Percentiles rank a stretch among this genome's conserved stretches.
Evolutionary conservation across 2,113 vertebrate genomes (phyloP).

Genomic region (Microtus richardsoni): DNA sequence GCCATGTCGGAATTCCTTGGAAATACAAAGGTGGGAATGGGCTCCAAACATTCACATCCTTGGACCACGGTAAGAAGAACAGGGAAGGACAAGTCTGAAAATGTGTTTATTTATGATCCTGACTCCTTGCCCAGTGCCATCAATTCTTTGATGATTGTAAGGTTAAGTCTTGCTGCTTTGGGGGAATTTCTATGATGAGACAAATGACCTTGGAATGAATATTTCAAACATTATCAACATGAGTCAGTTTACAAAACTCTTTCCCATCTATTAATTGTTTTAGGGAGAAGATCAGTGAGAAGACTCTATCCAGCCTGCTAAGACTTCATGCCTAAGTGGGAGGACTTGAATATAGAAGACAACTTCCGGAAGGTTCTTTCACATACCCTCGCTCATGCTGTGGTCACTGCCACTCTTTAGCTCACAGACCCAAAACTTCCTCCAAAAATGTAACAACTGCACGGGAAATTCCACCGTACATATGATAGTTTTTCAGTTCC

Average conservation of each 20-base stretch:
- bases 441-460: neutral
- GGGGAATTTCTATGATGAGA: neutral
- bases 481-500: neutral
- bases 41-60: neutral
- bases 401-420: neutral
- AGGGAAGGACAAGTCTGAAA: neutral
- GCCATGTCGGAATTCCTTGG: neutral
- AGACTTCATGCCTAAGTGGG: neutral
- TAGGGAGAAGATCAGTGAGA: neutral
- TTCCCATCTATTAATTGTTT: neutral
- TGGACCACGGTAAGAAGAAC: neutral
- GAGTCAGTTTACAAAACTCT: neutral
- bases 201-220: neutral
- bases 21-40: neutral
- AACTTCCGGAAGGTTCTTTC: neutral
- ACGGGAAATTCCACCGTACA: constrained; percentile 16
- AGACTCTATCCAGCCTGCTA: neutral
- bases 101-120: neutral
- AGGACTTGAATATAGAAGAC: neutral
- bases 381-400: neutral
- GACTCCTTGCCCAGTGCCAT: neutral
- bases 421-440: neutral
- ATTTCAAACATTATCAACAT: neutral
- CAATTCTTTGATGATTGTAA: neutral
- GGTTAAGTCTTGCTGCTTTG: neutral